Evolutionary conservation across 2,113 vertebrate genomes (phyloP), one percentile per base, ranked within the genome.

Genomic region (Callochromis pleurospilus): DNA sequence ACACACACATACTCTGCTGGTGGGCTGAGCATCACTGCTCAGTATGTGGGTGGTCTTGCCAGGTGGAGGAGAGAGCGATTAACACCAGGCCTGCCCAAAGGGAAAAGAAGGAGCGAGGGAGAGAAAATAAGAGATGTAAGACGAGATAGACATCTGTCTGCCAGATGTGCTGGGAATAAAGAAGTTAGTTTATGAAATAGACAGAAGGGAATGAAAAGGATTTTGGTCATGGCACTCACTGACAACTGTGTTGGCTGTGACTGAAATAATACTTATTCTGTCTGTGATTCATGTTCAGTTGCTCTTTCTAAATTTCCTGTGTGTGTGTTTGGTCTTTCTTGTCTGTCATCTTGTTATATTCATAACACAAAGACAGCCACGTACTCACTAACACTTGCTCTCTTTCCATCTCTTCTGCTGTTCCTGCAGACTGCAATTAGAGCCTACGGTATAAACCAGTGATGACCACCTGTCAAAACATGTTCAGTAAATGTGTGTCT

Each of bases 11-110:
- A 87, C 82, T 60, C 85, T 90, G 92, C 92, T 94, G 93, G 94
- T 92, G 92, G 95, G 88, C 94, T n/a, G 83, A 81, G 60, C 83
- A 26, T 89, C 89, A 58, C 56, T 21, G 60, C 90, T 92, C 53
- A 83, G 79, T 86, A 89, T 88, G 92, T 95, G 96, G 96, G 96
- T 96, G 96, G 96, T 96, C 95, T 70, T 19, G 73, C 91, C 93
- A 94, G 94, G 94, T 95, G 96, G 93, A 95, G 88, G 91, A 94
- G 93, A 90, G 91, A 92, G 45, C 85, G 90, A 95, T 96, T 96
- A 95, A 94, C 93, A 94, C 93, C 92, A 94, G 79, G 84, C 92
- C 91, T 65, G 87, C 89, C 90, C 88, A 62, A 84, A 94, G 84
- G 88, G 85, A 81, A 73, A 83, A 70, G 65, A 85, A 82, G 79